Evolutionary conservation across 2,113 vertebrate genomes (phyloP).

Genomic region (Solea senegalensis): DNA sequence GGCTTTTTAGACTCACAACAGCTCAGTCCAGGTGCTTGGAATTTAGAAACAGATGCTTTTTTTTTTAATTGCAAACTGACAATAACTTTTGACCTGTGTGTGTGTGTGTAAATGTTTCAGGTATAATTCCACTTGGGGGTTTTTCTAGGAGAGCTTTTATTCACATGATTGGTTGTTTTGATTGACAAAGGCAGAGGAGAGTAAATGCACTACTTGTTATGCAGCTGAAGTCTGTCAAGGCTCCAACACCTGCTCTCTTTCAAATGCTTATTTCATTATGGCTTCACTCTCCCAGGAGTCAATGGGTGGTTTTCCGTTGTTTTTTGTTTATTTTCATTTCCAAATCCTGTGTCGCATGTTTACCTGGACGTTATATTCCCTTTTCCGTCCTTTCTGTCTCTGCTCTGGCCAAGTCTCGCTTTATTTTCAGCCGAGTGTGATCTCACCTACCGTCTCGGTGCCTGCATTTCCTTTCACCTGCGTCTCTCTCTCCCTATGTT

Average conservation of each 20-base stretch:
- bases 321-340: not conserved
- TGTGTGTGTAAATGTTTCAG: slow-evolving; percentile 21
- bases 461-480: slow-evolving; percentile 60
- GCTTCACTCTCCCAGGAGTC: slow-evolving; percentile 64
- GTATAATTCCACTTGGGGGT: slow-evolving; percentile 56
- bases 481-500: not conserved
- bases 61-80: slow-evolving; percentile 40
- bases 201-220: slow-evolving; percentile 78
- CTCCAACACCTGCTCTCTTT: slow-evolving; percentile 77
- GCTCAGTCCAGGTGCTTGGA: slow-evolving; percentile 41
- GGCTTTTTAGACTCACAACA: slow-evolving; percentile 27
- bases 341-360: slow-evolving; percentile 47
- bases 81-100: slow-evolving; percentile 12
- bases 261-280: slow-evolving; percentile 77
- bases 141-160: slow-evolving; percentile 58
- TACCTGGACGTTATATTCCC: slow-evolving; percentile 54
- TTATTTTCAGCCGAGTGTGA: slow-evolving; percentile 48
- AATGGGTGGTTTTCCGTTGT: not conserved
- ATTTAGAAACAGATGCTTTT: slow-evolving; percentile 47
- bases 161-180: slow-evolving; percentile 68
- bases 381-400: slow-evolving; percentile 4
- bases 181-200: slow-evolving; percentile 74
- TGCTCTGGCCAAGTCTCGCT: slow-evolving; percentile 18
- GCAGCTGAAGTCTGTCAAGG: slow-evolving; percentile 80
- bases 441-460: slow-evolving; percentile 40